These are phyloP conservation scores for Eubucco bourcierii DNA, from an alignment of 2,113 vertebrate species.

Conservation along the genomic window DNA sequence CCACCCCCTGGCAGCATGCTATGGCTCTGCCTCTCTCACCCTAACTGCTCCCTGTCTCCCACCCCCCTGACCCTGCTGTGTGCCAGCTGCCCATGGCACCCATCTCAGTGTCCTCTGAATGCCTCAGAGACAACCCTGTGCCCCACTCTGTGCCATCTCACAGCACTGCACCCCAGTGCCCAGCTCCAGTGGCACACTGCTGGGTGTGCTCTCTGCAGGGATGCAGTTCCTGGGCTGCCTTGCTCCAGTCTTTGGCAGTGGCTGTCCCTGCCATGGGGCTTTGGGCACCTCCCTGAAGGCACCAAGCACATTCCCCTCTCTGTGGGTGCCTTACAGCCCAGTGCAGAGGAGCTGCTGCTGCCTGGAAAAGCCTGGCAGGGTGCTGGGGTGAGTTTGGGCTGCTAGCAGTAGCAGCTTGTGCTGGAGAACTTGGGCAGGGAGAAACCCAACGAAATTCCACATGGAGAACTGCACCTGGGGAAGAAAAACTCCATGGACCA, in stretches of 20 bases:
- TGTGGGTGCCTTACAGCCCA: neutral
- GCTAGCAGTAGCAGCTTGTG: neutral
- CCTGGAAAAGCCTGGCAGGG: neutral
- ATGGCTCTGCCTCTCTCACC: too few species aligned
- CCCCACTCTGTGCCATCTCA: neutral
- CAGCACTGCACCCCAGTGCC: neutral
- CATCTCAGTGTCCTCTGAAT: accelerated
- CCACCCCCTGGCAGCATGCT: too few species aligned
- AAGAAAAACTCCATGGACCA: too few species aligned
- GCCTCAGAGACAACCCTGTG: neutral
- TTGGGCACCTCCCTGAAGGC: too few species aligned
- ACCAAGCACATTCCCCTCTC: neutral
- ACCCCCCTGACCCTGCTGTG: neutral
- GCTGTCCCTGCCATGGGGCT: accelerated
- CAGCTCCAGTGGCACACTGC: neutral
- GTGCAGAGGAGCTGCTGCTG: neutral
- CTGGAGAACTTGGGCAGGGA: too few species aligned
- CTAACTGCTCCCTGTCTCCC: neutral
- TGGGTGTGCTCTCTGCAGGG: neutral
- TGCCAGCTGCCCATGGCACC: neutral
- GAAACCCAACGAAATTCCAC: too few species aligned
- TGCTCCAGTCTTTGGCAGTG: accelerated
- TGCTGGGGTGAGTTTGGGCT: neutral
- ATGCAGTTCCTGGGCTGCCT: neutral
- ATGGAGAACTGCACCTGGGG: too few species aligned